Evolutionary conservation across 1,140 invertebrate genomes (phyloP).

Genomic region (Periplaneta americana): DNA sequence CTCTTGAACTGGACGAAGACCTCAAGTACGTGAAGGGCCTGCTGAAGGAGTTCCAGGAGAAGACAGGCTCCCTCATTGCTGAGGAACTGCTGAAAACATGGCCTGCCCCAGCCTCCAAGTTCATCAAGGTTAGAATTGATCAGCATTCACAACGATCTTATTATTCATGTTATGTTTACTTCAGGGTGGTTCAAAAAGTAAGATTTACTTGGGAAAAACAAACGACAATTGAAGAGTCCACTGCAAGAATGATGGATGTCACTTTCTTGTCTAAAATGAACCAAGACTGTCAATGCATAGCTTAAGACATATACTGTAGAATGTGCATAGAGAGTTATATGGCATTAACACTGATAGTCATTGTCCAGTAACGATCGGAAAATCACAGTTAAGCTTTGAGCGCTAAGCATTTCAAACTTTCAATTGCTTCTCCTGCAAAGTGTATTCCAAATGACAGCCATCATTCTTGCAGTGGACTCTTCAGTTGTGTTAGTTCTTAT

Average conservation of each 20-base stretch:
- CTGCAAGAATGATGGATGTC: background rate
- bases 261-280: no score
- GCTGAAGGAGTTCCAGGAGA: slow-evolving; percentile 80
- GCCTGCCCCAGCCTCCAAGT: slow-evolving; percentile 69
- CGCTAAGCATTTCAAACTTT: no score
- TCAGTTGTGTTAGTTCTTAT: no score
- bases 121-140: slow-evolving; percentile 70
- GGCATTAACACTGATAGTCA: no score
- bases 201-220: background rate
- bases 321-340: no score
- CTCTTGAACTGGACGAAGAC: slow-evolving; percentile 75
- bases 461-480: no score
- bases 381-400: no score
- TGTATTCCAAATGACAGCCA: no score
- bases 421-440: no score
- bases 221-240: background rate
- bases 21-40: slow-evolving; percentile 71
- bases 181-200: background rate
- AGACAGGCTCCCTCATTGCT: slow-evolving; percentile 88
- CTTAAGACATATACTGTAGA: no score
- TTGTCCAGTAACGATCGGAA: no score
- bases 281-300: no score
- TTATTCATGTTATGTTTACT: background rate
- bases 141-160: background rate
- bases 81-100: slow-evolving; percentile 74